These are phyloP conservation scores for Onychomys torridus DNA, from an alignment of 2,797 vertebrate species.

Conservation along the genomic window DNA sequence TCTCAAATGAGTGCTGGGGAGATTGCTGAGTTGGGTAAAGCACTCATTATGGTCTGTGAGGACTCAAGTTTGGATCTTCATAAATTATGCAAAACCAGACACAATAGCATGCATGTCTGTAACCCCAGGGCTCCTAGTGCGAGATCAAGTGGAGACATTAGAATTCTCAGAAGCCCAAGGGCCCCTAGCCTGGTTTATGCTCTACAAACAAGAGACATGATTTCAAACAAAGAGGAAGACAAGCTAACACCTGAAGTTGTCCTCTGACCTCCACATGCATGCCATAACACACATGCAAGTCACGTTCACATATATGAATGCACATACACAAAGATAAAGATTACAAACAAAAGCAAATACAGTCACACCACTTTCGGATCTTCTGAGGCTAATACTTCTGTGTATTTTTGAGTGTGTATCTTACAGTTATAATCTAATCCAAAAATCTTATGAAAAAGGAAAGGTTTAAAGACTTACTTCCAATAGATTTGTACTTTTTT, in stretches of 20 bases:
- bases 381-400: not conserved
- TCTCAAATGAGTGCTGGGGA: not conserved
- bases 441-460: not conserved
- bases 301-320: not conserved
- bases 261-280: not conserved
- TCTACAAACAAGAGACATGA: not conserved
- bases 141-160: not conserved
- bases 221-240: not conserved
- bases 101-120: not conserved
- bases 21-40: not conserved
- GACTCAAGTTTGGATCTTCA: not conserved
- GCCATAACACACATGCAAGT: no score
- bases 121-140: not conserved
- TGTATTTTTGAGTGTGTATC: not conserved
- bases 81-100: not conserved
- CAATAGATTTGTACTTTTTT: conserved; percentile 81
- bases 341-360: not conserved
- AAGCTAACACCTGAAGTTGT: not conserved
- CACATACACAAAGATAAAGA: not conserved
- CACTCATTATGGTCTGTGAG: not conserved
- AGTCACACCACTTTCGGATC: not conserved
- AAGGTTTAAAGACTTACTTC: conserved; percentile 80
- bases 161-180: not conserved
- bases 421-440: not conserved
- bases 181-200: not conserved